These are phyloP conservation scores for Diplodus sargus DNA, from an alignment of 2,797 vertebrate species.

Conservation along the genomic window DNA sequence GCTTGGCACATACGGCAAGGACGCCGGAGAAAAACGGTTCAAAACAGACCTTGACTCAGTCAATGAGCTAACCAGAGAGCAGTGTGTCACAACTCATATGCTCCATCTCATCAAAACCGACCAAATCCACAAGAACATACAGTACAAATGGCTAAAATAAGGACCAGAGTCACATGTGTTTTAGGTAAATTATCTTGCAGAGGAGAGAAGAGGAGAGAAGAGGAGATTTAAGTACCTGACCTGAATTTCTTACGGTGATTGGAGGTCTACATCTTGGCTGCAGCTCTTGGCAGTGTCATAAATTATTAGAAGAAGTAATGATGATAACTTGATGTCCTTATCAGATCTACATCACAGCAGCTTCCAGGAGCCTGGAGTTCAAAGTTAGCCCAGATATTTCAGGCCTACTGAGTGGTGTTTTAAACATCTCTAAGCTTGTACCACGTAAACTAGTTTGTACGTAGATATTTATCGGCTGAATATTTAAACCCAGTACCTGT, in stretches of 20 bases:
- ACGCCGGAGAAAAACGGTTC: conserved; percentile 52
- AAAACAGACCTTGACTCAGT: conserved; percentile 72
- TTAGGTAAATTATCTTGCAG: conserved; percentile 10
- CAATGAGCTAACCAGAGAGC: conserved; percentile 72
- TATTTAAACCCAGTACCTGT: neutral
- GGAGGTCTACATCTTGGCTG: conserved; percentile 22
- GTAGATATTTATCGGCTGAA: too few species aligned
- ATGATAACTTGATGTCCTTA: conserved; percentile 18
- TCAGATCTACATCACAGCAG: neutral
- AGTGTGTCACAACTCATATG: conserved; percentile 61
- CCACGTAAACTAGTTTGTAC: neutral
- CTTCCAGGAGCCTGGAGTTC: neutral
- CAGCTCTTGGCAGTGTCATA: conserved; percentile 14
- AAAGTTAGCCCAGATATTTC: neutral
- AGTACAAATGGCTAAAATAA: neutral
- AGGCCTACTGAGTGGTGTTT: neutral
- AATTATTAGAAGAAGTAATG: conserved; percentile 26
- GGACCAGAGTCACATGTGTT: neutral
- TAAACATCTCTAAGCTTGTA: neutral
- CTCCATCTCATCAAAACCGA: conserved; percentile 52
- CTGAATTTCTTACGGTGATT: neutral
- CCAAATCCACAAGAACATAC: conserved; percentile 23
- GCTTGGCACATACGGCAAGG: conserved; percentile 67
- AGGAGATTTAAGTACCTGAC: neutral
- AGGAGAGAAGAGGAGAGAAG: neutral